phyloP scores from a whole-genome alignment of 2,797 vertebrate genomes.

The Hyperoplus lanceolatus region DNA sequence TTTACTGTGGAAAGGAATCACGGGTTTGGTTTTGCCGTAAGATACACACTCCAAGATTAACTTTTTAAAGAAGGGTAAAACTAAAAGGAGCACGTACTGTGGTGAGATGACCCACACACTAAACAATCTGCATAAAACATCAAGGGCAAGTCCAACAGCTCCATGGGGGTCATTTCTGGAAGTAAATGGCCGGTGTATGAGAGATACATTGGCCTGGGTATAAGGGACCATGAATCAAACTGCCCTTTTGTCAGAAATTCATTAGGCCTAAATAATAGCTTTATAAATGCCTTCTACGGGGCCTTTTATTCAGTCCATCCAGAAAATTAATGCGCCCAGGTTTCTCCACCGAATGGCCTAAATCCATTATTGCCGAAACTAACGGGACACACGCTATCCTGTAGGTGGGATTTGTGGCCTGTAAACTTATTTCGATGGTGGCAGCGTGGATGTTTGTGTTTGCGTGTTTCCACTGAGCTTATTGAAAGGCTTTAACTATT shows the following conservation, averaged over 20 bases:
- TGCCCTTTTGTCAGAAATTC: slow-evolving; percentile 62
- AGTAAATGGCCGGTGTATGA: slow-evolving; percentile 42
- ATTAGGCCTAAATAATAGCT: slow-evolving; percentile 72
- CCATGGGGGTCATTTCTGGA: slow-evolving; percentile 25
- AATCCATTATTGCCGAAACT: slow-evolving; percentile 42
- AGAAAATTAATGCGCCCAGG: slow-evolving; percentile 54
- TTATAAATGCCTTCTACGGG: slow-evolving; percentile 66
- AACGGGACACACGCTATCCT: slow-evolving; percentile 40
- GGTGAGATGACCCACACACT: slow-evolving; percentile 20
- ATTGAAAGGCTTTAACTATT: slow-evolving; percentile 17
- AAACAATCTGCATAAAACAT: slow-evolving; percentile 41
- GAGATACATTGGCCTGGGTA: slow-evolving; percentile 32
- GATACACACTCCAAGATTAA: background rate
- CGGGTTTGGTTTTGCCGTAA: background rate
- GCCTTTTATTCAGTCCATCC: slow-evolving; percentile 50
- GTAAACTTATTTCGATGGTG: slow-evolving; percentile 44
- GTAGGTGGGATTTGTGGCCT: slow-evolving; percentile 36
- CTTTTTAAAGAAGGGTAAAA: slow-evolving; percentile 14
- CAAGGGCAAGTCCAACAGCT: slow-evolving; percentile 37
- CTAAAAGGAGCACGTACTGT: background rate
- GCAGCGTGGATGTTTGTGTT: background rate
- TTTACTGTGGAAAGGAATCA: slow-evolving; percentile 3
- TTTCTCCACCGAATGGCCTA: slow-evolving; percentile 42
- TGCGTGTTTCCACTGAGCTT: background rate
- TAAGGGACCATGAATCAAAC: slow-evolving; percentile 60